phyloP scores from a whole-genome alignment of 2,113 vertebrate genomes.

The Heterochromis multidens region DNA sequence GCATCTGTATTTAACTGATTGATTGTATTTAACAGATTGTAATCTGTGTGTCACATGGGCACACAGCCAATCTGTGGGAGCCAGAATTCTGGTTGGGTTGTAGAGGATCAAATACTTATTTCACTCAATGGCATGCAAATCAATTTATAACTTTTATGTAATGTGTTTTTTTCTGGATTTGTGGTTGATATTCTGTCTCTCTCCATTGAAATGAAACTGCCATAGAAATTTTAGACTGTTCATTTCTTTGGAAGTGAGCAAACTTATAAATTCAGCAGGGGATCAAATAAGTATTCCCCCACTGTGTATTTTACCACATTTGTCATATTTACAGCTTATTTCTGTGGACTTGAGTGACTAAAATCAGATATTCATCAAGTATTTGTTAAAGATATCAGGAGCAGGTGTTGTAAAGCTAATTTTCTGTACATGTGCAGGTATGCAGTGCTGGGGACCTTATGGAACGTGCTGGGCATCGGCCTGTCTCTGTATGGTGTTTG shows the following conservation, averaged over 20 bases:
- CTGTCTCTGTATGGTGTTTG: slow-evolving; percentile 81
- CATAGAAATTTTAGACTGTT: neutral
- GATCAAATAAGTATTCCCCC: neutral
- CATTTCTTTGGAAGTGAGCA: neutral
- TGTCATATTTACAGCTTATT: neutral
- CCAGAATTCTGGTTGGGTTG: too few relatives aligned
- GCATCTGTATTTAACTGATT: too few relatives aligned
- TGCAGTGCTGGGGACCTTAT: slow-evolving; percentile 77
- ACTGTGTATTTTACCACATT: neutral
- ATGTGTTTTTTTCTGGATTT: neutral
- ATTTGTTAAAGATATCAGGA: neutral
- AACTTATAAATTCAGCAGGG: neutral
- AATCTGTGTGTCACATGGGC: too few relatives aligned
- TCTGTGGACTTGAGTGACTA: neutral
- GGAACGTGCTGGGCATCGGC: slow-evolving; percentile 82
- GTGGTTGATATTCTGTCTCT: neutral
- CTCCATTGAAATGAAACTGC: neutral
- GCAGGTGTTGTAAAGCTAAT: neutral
- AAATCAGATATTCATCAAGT: neutral
- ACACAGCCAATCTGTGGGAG: too few relatives aligned
- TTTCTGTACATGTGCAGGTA: slow-evolving; percentile 40
- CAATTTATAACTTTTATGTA: neutral
- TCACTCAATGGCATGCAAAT: neutral
- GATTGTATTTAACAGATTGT: too few relatives aligned
- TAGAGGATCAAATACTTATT: too few relatives aligned